Percentiles rank a stretch among this genome's conserved stretches.
These are phyloP conservation scores for Pogonus chalceus DNA, from an alignment of 1,140 invertebrate genomes.

Conservation along the genomic window DNA sequence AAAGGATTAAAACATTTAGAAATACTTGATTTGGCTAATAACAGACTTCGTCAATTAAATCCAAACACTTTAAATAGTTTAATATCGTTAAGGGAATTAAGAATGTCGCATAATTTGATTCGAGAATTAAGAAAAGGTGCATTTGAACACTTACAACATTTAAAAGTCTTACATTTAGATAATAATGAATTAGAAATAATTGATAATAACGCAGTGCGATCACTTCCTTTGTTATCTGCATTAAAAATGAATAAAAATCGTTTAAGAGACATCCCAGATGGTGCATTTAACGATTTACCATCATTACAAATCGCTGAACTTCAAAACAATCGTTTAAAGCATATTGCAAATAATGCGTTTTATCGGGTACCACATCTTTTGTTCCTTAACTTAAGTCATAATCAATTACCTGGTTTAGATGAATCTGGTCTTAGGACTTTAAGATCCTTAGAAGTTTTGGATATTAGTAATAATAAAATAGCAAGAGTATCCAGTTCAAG, in stretches of 20 bases:
- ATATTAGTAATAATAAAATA: conserved; percentile 69
- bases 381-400: conserved; percentile 72
- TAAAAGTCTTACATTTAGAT: conserved; percentile 66
- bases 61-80: conserved; percentile 56
- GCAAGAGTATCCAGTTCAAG: conserved; percentile 52
- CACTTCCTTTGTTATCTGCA: conserved; percentile 63
- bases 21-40: conserved; percentile 66
- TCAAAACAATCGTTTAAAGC: conserved; percentile 62
- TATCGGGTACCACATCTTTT: conserved; percentile 64
- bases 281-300: conserved; percentile 65
- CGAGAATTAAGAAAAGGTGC: conserved; percentile 56
- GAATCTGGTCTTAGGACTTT: conserved; percentile 60
- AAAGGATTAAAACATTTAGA: conserved; percentile 55
- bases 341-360: conserved; percentile 64
- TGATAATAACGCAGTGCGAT: conserved; percentile 63
- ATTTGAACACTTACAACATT: conserved; percentile 57
- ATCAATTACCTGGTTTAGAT: conserved; percentile 59
- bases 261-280: conserved; percentile 56
- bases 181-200: conserved; percentile 72
- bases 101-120: conserved; percentile 65
- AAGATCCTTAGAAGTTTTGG: conserved; percentile 67
- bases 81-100: conserved; percentile 53
- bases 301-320: conserved; percentile 63
- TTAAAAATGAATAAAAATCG: conserved; percentile 68
- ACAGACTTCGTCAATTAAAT: conserved; percentile 61